Conservation (phyloP, 1,140 invertebrate species). For the Drosophila oshimai region DNA sequence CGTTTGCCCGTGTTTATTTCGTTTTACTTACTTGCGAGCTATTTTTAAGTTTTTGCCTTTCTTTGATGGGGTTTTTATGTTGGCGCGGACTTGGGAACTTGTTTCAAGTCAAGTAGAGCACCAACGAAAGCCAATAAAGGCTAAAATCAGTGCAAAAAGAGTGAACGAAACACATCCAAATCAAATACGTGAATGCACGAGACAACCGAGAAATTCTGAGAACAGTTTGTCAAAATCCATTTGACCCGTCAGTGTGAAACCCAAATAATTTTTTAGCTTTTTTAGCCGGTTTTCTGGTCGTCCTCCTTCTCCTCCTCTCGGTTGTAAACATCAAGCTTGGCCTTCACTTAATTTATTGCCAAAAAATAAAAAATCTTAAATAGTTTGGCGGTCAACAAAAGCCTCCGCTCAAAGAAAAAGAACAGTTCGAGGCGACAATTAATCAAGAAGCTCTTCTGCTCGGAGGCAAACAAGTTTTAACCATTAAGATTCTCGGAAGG, state of each 20-base stretch:
- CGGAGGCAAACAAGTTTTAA: conserved; percentile 38
- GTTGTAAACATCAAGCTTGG: conserved; percentile 24
- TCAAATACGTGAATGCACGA: conserved; percentile 13
- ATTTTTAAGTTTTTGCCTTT: conserved; percentile 40
- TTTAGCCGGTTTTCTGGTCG: conserved; percentile 21
- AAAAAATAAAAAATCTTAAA: conserved; percentile 11
- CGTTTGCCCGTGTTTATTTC: conserved; percentile 54
- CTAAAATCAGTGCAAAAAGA: conserved; percentile 37
- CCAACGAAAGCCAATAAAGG: conserved; percentile 57
- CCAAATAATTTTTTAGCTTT: conserved; percentile 16
- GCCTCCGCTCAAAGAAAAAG: not conserved
- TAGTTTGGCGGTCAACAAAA: conserved; percentile 39
- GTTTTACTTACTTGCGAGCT: conserved; percentile 47
- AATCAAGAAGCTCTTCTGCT: conserved; percentile 42
- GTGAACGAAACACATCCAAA: not conserved
- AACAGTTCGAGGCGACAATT: conserved; percentile 51
- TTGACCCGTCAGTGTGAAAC: conserved; percentile 20
- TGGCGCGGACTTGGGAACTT: conserved; percentile 44
- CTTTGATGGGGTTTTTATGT: conserved; percentile 33
- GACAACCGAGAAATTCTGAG: conserved; percentile 24
- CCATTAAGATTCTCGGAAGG: conserved; percentile 49
- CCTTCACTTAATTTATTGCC: conserved; percentile 58
- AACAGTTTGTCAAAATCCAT: conserved; percentile 31
- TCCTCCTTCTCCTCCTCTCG: not conserved
- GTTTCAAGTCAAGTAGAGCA: conserved; percentile 45